phyloP scores from a whole-genome alignment of 1,140 invertebrate genomes.

The Heliconius melpomene region DNA sequence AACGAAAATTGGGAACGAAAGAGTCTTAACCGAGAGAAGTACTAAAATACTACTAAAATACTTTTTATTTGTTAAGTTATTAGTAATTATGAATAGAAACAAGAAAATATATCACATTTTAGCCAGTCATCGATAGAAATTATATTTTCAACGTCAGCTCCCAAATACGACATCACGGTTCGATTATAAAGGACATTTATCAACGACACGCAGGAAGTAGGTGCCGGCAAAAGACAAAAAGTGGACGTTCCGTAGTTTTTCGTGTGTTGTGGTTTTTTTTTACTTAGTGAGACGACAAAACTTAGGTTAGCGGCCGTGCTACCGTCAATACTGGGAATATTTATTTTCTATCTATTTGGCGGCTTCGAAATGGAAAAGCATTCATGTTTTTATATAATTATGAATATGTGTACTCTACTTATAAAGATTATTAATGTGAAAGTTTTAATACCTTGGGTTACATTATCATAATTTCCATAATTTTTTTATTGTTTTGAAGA shows the following conservation, averaged over 20 bases:
- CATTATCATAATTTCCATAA: too few species aligned
- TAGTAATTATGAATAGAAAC: not conserved
- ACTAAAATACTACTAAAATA: not conserved
- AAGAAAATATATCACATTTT: not conserved
- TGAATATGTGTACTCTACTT: too few species aligned
- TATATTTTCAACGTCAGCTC: not conserved
- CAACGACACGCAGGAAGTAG: slow-evolving; percentile 11
- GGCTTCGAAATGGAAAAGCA: too few species aligned
- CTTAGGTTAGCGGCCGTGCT: not conserved
- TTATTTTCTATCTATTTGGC: too few species aligned
- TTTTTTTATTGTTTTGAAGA: too few species aligned
- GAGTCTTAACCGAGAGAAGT: too few species aligned
- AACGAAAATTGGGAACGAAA: too few species aligned
- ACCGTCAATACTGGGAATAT: too few species aligned
- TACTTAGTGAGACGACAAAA: not conserved
- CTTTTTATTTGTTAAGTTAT: not conserved
- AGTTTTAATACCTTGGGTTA: too few species aligned
- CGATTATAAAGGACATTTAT: slow-evolving; percentile 20
- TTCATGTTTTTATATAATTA: too few species aligned
- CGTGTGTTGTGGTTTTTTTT: not conserved
- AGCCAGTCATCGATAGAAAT: not conserved
- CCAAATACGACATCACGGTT: not conserved
- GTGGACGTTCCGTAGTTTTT: not conserved
- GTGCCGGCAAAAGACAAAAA: not conserved
- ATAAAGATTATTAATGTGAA: too few species aligned